Conservation (phyloP, 2,113 vertebrate genomes). For the Petroica traversi region DNA sequence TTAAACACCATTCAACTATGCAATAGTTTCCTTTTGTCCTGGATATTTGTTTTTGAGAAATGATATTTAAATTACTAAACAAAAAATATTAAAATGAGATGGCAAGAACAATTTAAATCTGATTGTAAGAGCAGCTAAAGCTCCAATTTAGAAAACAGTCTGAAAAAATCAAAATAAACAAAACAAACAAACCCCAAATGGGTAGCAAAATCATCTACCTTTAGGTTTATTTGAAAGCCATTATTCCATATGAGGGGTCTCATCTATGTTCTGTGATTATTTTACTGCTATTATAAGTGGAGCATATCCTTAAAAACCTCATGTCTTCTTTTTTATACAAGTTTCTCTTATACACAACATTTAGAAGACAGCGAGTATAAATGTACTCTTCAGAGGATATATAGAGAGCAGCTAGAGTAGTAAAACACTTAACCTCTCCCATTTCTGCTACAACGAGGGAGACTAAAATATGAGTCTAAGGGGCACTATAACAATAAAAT, state of each 20-base stretch:
- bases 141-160: not conserved
- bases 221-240: not conserved
- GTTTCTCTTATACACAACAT: not conserved
- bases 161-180: not conserved
- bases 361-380: not conserved
- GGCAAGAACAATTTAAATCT: not conserved
- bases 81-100: conserved; percentile 27
- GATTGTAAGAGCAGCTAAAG: not conserved
- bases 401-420: not conserved
- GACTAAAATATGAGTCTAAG: not conserved
- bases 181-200: not conserved
- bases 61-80: conserved; percentile 27
- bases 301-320: not conserved
- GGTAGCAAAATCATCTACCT: not conserved
- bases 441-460: not conserved
- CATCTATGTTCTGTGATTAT: not conserved
- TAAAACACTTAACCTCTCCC: not conserved
- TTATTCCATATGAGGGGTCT: not conserved
- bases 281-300: not conserved
- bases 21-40: conserved; percentile 29
- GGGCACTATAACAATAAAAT: not conserved
- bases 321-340: not conserved
- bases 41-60: conserved; percentile 45
- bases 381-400: not conserved
- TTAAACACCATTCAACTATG: not conserved